phyloP scores from a whole-genome alignment of 2,797 vertebrate species.

The Sebastes minor region DNA sequence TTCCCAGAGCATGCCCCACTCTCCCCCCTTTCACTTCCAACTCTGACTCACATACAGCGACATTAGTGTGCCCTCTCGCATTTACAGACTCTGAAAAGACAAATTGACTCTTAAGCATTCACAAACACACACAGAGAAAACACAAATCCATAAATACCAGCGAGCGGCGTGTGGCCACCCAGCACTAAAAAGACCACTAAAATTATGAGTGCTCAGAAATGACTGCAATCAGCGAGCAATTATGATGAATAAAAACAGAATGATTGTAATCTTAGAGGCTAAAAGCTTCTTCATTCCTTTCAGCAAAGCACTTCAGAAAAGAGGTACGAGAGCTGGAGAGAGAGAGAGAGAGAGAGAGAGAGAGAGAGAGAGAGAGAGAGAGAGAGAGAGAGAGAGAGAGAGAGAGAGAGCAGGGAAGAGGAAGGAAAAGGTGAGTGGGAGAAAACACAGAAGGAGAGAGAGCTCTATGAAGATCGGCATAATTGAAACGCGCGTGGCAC shows the following conservation, averaged over 20 bases:
- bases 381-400: neutral
- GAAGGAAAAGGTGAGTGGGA: conserved; percentile 27
- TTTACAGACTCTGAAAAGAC: conserved; percentile 17
- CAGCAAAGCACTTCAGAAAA: conserved; percentile 47
- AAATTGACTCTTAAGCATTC: conserved; percentile 7
- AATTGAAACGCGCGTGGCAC: conserved; percentile 33
- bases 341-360: neutral
- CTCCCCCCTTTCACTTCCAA: neutral
- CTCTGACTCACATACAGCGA: conserved; percentile 12
- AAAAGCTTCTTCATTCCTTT: conserved; percentile 62
- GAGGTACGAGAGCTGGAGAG: neutral
- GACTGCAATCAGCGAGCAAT: conserved; percentile 66
- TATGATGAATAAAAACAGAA: conserved; percentile 59
- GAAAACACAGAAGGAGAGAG: neutral
- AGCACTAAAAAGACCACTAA: conserved; percentile 9
- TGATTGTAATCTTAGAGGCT: conserved; percentile 57
- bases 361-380: neutral
- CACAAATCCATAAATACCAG: conserved; percentile 10
- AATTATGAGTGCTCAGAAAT: conserved; percentile 58
- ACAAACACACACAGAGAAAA: neutral
- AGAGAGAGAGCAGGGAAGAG: neutral
- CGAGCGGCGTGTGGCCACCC: neutral
- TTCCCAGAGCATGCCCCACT: neutral
- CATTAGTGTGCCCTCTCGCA: conserved; percentile 2
- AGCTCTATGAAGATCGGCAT: conserved; percentile 38